Conservation (phyloP, 1,140 invertebrate genomes). For the Papilio machaon region DNA sequence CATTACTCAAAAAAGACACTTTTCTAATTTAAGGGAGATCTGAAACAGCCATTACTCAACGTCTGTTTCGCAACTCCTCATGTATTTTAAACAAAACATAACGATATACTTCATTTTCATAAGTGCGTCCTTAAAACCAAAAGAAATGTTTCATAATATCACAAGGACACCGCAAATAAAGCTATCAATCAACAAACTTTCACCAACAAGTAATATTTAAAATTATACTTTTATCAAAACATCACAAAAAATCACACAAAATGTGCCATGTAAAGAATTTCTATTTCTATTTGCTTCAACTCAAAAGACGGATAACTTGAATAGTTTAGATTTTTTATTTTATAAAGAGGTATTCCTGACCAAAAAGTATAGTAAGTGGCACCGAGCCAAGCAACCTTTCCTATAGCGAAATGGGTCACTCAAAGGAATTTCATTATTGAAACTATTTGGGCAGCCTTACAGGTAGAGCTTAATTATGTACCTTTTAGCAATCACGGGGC, state of each 20-base stretch:
- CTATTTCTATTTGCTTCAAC: slow-evolving; percentile 50
- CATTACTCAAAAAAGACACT: slow-evolving; percentile 40
- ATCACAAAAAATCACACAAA: not conserved
- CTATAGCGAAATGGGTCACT: slow-evolving; percentile 50
- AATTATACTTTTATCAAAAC: not conserved
- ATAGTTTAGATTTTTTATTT: slow-evolving; percentile 60
- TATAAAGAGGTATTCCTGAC: slow-evolving; percentile 49
- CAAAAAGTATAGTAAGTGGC: slow-evolving; percentile 60
- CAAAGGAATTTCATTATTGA: slow-evolving; percentile 69
- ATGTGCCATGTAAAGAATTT: not conserved
- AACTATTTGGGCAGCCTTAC: slow-evolving; percentile 52
- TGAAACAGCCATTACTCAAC: slow-evolving; percentile 45
- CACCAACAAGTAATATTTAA: no score
- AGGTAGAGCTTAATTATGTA: slow-evolving; percentile 37
- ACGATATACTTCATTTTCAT: slow-evolving; percentile 42
- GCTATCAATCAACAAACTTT: not conserved
- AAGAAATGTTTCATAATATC: slow-evolving; percentile 3
- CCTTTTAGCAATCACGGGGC: slow-evolving; percentile 32
- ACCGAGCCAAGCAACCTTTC: slow-evolving; percentile 56
- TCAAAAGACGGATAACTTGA: slow-evolving; percentile 18
- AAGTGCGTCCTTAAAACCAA: slow-evolving; percentile 10
- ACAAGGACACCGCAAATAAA: slow-evolving; percentile 10
- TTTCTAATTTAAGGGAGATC: slow-evolving; percentile 48
- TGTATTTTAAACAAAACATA: slow-evolving; percentile 40
- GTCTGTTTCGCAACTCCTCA: slow-evolving; percentile 48